Conservation (phyloP, 2,113 vertebrate species). For the Rhinolophus ferrumequinum region DNA sequence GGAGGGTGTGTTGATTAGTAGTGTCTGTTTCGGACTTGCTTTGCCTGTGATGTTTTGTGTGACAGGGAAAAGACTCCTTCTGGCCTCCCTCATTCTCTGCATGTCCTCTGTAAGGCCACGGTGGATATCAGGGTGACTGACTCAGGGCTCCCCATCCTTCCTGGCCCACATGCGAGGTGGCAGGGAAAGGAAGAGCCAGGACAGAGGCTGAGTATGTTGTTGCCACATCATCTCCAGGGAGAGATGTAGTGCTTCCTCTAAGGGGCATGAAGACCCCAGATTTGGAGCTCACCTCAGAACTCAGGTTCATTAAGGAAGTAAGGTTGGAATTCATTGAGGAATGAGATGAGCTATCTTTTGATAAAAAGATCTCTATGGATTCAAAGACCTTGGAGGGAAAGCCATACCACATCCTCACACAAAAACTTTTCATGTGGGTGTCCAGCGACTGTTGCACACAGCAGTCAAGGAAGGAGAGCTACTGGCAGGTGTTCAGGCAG, state of each 20-base stretch:
- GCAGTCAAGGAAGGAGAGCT: background rate
- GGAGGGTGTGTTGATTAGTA: background rate
- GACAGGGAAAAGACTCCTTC: background rate
- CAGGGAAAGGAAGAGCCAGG: background rate
- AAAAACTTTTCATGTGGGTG: background rate
- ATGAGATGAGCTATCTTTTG: accelerated
- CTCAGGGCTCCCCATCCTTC: too few species aligned
- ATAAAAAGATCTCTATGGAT: background rate
- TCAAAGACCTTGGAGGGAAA: background rate
- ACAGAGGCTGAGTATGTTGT: background rate
- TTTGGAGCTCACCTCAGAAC: background rate
- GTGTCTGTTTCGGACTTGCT: background rate
- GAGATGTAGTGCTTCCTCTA: background rate
- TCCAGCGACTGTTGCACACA: background rate
- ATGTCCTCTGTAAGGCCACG: background rate
- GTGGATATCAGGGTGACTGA: too few species aligned
- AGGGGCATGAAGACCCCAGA: background rate
- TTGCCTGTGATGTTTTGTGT: background rate
- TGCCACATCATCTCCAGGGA: background rate
- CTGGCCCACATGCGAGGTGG: background rate
- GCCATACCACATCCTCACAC: background rate
- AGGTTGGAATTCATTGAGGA: background rate
- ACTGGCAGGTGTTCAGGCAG: background rate
- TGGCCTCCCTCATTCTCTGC: background rate
- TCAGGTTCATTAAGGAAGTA: background rate